Evolutionary conservation across 1,140 invertebrate species (phyloP).

Genomic region (Hormaphis cornu): DNA sequence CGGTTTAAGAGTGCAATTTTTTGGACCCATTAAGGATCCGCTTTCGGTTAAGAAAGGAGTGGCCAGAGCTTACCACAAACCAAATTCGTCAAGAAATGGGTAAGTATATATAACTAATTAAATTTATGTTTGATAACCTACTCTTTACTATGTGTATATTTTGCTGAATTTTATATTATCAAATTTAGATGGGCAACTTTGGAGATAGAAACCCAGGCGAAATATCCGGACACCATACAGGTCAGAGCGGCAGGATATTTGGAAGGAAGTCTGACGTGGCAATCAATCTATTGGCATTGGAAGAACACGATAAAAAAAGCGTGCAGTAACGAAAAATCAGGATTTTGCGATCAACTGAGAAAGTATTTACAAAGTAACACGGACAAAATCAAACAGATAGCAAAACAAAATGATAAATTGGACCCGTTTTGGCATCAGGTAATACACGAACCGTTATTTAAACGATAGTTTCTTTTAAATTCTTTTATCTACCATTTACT

Average conservation of each 20-base stretch:
- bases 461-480: too few species aligned
- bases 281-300: slow-evolving; percentile 71
- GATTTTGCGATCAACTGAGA: slow-evolving; percentile 59
- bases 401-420: slow-evolving; percentile 41
- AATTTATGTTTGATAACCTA: neutral
- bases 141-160: neutral
- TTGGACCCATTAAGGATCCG: slow-evolving; percentile 64
- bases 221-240: slow-evolving; percentile 65
- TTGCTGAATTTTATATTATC: slow-evolving; percentile 29
- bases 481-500: neutral
- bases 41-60: slow-evolving; percentile 51
- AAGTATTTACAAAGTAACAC: slow-evolving; percentile 56
- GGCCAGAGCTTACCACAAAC: slow-evolving; percentile 60
- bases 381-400: slow-evolving; percentile 52
- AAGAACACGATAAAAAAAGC: slow-evolving; percentile 61
- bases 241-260: slow-evolving; percentile 79
- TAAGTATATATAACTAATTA: slow-evolving; percentile 38
- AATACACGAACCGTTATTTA: slow-evolving; percentile 35
- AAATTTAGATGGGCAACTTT: slow-evolving; percentile 62
- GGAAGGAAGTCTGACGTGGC: slow-evolving; percentile 72
- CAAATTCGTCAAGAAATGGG: slow-evolving; percentile 56
- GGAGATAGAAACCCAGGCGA: slow-evolving; percentile 63
- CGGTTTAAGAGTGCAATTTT: slow-evolving; percentile 58
- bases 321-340: slow-evolving; percentile 56
- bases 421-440: slow-evolving; percentile 75